A percentile compares a stretch with the other conserved stretches of the same genome.
Evolutionary conservation across 2,888 invertebrate species (phyloP).

Genomic region (Dryomyza anilis): DNA sequence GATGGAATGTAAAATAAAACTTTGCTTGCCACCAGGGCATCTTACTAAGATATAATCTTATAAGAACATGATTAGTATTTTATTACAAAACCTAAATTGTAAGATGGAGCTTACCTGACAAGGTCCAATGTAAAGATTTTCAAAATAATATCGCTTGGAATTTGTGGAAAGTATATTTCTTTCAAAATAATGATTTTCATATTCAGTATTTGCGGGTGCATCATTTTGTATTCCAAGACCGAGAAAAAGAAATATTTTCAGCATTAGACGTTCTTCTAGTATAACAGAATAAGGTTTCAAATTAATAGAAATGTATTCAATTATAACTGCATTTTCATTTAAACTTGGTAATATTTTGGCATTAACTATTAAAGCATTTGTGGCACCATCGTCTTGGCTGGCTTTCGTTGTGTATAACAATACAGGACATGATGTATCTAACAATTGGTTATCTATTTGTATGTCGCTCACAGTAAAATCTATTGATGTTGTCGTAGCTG

Average conservation of each 20-base stretch:
- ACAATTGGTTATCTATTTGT: constrained; percentile 88
- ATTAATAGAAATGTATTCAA: constrained; percentile 81
- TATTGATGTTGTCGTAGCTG: constrained; percentile 65
- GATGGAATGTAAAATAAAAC: no score
- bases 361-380: constrained; percentile 79
- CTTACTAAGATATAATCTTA: no score
- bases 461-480: constrained; percentile 79
- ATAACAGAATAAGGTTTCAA: constrained; percentile 83
- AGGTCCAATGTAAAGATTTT: constrained; percentile 76
- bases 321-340: constrained; percentile 83
- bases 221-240: constrained; percentile 67
- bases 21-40: no score
- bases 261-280: constrained; percentile 83
- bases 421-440: constrained; percentile 84
- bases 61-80: no score
- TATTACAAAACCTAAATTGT: no score
- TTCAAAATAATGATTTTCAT: constrained; percentile 78
- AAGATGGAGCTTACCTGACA: constrained; percentile 72
- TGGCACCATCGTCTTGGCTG: constrained; percentile 57
- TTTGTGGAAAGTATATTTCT: constrained; percentile 81
- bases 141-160: constrained; percentile 86
- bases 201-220: constrained; percentile 72
- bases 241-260: constrained; percentile 72
- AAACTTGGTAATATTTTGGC: constrained; percentile 76
- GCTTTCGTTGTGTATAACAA: constrained; percentile 75